Evolutionary conservation across 2,888 invertebrate genomes (phyloP).

Genomic region (Oxytorus armatus): DNA sequence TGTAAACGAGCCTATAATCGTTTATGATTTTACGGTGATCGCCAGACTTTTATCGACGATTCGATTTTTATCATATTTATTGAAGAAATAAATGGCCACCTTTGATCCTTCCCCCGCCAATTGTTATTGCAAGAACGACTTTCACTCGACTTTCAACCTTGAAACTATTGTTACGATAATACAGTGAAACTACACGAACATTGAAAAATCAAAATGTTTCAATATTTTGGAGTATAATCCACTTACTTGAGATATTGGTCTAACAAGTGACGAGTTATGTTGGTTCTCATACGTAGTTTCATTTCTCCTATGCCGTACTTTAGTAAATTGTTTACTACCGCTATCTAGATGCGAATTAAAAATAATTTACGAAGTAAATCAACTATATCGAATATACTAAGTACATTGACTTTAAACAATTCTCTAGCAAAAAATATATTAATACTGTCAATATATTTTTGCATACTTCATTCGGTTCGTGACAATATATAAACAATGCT

Average conservation of each 20-base stretch:
- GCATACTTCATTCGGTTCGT: too few relatives aligned
- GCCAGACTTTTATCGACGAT: neutral
- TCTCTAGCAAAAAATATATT: neutral
- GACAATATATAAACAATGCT: too few relatives aligned
- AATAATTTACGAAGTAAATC: constrained; percentile 28
- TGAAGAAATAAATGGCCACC: constrained; percentile 49
- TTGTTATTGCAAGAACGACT: constrained; percentile 40
- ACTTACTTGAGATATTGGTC: constrained; percentile 96
- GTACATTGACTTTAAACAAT: too few relatives aligned
- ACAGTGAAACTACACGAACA: neutral
- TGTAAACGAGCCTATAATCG: neutral
- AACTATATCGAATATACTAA: too few relatives aligned
- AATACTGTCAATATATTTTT: constrained; percentile 28
- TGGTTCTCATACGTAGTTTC: constrained; percentile 95
- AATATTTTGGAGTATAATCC: neutral
- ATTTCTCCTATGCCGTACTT: constrained; percentile 98
- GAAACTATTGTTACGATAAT: neutral
- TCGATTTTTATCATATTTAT: constrained; percentile 23
- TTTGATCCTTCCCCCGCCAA: constrained; percentile 62
- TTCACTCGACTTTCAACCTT: constrained; percentile 19
- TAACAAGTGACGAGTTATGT: constrained; percentile 94
- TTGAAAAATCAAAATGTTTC: neutral
- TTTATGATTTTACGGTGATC: neutral
- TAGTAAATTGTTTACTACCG: constrained; percentile 96
- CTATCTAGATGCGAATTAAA: constrained; percentile 89